phyloP scores from a whole-genome alignment of 2,113 vertebrate genomes.

The Cariama cristata region DNA sequence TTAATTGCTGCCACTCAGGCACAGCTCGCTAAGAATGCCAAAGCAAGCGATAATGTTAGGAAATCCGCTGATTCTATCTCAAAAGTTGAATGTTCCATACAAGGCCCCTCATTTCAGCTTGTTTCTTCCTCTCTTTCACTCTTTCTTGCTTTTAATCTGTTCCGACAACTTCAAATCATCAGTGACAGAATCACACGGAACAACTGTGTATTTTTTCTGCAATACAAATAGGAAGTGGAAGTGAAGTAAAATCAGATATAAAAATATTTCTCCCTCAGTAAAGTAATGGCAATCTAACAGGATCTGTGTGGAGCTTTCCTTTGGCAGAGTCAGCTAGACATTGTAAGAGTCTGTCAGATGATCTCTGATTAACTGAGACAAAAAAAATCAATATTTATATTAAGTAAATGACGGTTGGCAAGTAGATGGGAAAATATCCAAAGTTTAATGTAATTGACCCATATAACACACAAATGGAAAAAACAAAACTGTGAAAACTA shows the following conservation, averaged over 20 bases:
- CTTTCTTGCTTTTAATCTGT: background rate
- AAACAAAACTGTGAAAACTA: background rate
- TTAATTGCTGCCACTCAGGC: slow-evolving; percentile 96
- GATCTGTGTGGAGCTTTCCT: background rate
- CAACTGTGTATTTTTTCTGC: background rate
- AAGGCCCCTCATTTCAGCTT: background rate
- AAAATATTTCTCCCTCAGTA: background rate
- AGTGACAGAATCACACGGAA: background rate
- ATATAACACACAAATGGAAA: background rate
- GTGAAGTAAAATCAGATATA: background rate
- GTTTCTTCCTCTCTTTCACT: background rate
- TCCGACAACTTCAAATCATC: background rate
- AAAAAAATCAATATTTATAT: slow-evolving; percentile 36
- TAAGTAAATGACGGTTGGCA: slow-evolving; percentile 31
- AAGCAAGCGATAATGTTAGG: slow-evolving; percentile 88
- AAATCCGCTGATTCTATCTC: slow-evolving; percentile 5
- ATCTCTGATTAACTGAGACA: slow-evolving; percentile 4
- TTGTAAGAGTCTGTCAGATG: slow-evolving; percentile 5
- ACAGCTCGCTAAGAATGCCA: slow-evolving; percentile 91
- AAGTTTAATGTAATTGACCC: slow-evolving; percentile 18
- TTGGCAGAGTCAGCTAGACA: background rate
- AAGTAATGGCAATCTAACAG: background rate
- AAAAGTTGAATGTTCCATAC: background rate
- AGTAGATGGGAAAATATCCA: background rate
- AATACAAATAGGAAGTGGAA: background rate